Base-by-base conservation (phyloP, 2,113 vertebrate genomes). In the Mormyrus lacerda region DNA sequence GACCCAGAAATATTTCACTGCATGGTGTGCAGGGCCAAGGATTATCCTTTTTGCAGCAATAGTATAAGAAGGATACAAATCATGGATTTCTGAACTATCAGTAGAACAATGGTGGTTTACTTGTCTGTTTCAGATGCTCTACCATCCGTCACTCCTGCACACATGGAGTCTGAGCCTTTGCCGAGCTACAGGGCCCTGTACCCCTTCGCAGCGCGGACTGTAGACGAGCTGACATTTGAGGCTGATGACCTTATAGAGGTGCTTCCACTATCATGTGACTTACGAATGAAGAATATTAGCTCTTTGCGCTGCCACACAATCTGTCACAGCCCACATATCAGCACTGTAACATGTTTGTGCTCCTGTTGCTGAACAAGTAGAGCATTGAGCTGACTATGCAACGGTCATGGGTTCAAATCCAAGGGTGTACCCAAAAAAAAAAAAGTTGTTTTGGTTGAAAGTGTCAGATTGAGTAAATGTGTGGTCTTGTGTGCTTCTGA, bases 161-260 rank as follows among this genome's bases (percentile, higher is more conserved):
- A 94, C 35, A 95, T 95, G 91, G 97, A 95, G 93, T 96, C 96
- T 0, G 93, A 94, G 0, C 90, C 92, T 65, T 95, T 97, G 91
- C 96, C 97, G 13, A 96, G 95, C 91, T 99, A 98, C 91, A 97
- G 94, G 95, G 97, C 97, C 0, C 94, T 99, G 51, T 99, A 98
- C 88, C 95, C 96, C 0, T 99, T 99, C 94, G 96, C 96, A 91
- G 98, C 97, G 53, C 97, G 98, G 90, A 99, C 96, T 93, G 95
- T 96, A 0, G 98, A 99, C 88, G 98, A 99, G 91, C 97, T 99
- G 94, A 97, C 96, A 92, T 97, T 99, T 91, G 96, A 94, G 92
- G 91, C 96, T 7, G 97, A 96, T 3, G 97, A 99, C 90, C 8
- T 97, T 85, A 97, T 99, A 73, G 97, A 99, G 97, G 98, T 87